Evolutionary conservation across 1,140 invertebrate species (phyloP).

Genomic region (Drosophila azteca): DNA sequence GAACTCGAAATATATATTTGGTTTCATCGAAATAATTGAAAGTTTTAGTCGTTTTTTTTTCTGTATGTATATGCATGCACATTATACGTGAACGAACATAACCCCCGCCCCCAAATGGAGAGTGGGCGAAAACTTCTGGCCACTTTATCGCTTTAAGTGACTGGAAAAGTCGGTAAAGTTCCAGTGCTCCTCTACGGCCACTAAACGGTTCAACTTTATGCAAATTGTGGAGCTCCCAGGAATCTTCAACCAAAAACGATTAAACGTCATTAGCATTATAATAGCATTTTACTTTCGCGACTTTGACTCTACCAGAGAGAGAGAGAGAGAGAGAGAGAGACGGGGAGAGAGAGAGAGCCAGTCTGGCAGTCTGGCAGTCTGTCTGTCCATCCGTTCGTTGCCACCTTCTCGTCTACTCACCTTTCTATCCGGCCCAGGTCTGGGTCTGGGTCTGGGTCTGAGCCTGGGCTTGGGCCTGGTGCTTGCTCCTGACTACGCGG

Average conservation of each 20-base stretch:
- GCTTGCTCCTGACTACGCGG: not conserved
- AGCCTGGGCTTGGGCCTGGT: not conserved
- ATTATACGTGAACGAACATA: no score
- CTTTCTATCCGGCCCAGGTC: not conserved
- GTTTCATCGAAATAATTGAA: not conserved
- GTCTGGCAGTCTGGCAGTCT: slow-evolving; percentile 5
- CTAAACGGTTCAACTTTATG: slow-evolving; percentile 53
- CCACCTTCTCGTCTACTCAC: not conserved
- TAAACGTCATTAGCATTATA: slow-evolving; percentile 72
- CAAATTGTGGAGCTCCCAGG: slow-evolving; percentile 34
- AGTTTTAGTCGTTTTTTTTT: no score
- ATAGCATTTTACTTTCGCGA: slow-evolving; percentile 37
- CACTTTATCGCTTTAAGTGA: no score
- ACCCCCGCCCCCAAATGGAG: no score
- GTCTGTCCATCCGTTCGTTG: not conserved
- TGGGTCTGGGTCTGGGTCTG: not conserved
- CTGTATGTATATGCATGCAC: no score
- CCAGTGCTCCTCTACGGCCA: not conserved
- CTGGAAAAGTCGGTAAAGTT: not conserved
- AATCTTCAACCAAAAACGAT: slow-evolving; percentile 49
- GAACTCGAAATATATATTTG: not conserved
- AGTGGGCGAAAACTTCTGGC: no score
- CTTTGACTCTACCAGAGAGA: slow-evolving; percentile 28
- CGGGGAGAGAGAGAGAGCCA: no score
- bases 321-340: no score